phyloP scores from a whole-genome alignment of 2,113 vertebrate species.

The Zapus hudsonius region DNA sequence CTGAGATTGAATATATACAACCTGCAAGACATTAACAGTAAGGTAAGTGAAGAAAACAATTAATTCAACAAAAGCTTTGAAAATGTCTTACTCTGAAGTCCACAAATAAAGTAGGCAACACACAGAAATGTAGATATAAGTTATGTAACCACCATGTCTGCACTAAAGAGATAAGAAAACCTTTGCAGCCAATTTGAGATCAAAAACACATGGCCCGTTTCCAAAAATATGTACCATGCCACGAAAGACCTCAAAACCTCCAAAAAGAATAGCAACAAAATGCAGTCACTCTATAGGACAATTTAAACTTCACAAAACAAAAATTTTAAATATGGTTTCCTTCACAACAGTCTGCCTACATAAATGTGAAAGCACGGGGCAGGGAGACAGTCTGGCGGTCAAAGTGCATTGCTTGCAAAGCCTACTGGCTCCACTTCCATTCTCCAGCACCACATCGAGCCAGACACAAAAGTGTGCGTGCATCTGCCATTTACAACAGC shows the following conservation, averaged over 20 bases:
- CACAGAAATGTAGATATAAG: no score
- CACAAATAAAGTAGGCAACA: not conserved
- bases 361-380: no score
- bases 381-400: no score
- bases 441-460: no score
- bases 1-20: not conserved
- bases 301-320: not conserved
- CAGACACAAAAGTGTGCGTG: no score
- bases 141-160: no score
- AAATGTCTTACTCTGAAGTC: not conserved
- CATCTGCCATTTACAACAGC: no score
- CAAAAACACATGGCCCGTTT: not conserved
- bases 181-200: not conserved
- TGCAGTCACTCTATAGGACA: not conserved
- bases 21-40: not conserved
- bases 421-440: no score
- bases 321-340: not conserved
- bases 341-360: not conserved
- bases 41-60: not conserved
- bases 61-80: not conserved
- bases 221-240: not conserved
- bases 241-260: not conserved
- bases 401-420: no score
- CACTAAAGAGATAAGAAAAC: not conserved
- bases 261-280: conserved; percentile 18